Evolutionary conservation across 1,140 invertebrate species (phyloP), one percentile per base, ranked within the genome.

Genomic region (Caenorhabditis remanei): DNA sequence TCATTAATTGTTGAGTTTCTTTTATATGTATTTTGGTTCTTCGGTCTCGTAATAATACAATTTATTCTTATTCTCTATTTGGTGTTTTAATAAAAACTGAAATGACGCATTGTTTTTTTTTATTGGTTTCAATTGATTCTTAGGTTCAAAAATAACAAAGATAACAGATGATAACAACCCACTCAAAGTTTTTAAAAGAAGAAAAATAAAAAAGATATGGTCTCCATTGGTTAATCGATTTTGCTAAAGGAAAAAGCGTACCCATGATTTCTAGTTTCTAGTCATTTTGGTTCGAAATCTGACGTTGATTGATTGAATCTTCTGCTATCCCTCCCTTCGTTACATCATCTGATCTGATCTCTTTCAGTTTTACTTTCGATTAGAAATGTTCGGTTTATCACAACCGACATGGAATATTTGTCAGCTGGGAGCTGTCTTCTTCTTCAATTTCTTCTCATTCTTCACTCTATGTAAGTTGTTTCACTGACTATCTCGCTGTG

Each of bases 361-460:
- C n/a, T 71, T 71, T 71, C 43, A 71, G 50, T 48, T n/a, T 71
- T 5, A 32, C 40, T 4, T 65, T 65, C 40, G 8, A 65, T 65
- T 65, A 40, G 13, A 79, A 79, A 79, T 79, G 71, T 79, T 48
- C 11, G 46, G 71, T 24, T 79, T 79, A 7, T 79, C 71, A 21
- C 71, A 79, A 41, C 21, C 71, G 11, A 79, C 71, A 24, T 50
- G 71, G 71, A 79, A 79, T 50, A 79, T 79, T 79, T 79, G 43
- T 79, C 71, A 79, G 41, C 21, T 79, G n/a, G 71, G 71, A 24
- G 11, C 46, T 3, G 71, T 79, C 11, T 79, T 79, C 40, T 79
- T 79, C 46, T 79, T 79, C 71, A 79, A 79, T 24, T 79, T 79
- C 46, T 79, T 79, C 46, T 79, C 71, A 4, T 79, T 79, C n/a